Evolutionary conservation across 2,888 invertebrate species (phyloP), one percentile per base, ranked within the genome.

Genomic region (Dysmachus trigonus): DNA sequence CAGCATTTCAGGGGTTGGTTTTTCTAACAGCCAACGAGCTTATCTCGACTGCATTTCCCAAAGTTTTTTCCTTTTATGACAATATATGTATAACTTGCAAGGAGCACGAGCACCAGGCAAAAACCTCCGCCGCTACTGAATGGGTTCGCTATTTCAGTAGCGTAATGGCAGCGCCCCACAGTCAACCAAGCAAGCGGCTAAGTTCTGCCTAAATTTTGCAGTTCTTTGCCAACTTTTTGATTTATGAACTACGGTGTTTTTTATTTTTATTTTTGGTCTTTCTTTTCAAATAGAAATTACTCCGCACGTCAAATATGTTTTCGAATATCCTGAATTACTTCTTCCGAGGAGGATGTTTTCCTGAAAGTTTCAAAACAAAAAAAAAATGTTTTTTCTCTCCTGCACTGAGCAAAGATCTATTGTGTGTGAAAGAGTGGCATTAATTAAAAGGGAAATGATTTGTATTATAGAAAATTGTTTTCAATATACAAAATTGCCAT

Each of bases 31-130:
- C 79, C 79, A 79, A 79, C 79, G 79, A 79, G 79, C 85, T 86
- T 86, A 86, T 86, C 86, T 86, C 74, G 81, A 86, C 85, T 86
- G 86, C 86, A 86, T 77, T 86, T 86, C 85, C 85, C 79, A 79
- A 79, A 85, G 85, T 86, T 86, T 86, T 76, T 79, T 86, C 83
- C 76, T 86, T 86, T 86, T 86, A 86, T 86, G 86, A 85, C 86
- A 85, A 73, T 84, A 79, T 77, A 62, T 71, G 35, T 73, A 47
- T 74, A 77, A 62, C 76, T 77, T 38, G 84, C 76, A 76, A 84
- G 41, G 82, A 86, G 77, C 76, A 86, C 41, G 31, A 31, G n/a
- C 22, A 41, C 13, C 31, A 10, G 5, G 76, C 76, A 76, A 76
- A 72, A 76, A 51, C 79, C 47, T 22, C 31, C n/a, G n/a, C 79